These are phyloP conservation scores for Pitta sordida DNA, from an alignment of 2,113 vertebrate genomes.

Conservation along the genomic window DNA sequence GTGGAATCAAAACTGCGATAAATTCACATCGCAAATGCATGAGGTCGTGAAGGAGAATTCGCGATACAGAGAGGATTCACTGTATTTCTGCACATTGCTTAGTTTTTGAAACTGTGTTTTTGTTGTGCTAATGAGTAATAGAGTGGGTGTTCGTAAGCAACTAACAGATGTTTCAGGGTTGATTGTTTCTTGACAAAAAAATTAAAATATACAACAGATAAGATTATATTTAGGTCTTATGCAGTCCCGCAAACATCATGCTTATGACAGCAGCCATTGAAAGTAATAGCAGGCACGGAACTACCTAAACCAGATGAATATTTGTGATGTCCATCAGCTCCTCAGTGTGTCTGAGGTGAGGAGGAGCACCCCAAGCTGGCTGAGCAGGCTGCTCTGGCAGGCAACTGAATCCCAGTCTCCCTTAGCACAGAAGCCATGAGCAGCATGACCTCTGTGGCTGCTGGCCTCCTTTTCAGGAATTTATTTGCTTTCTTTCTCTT, in stretches of 20 bases:
- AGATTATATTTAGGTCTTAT: not conserved
- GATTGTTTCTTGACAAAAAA: not conserved
- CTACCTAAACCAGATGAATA: not conserved
- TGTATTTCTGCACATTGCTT: not conserved
- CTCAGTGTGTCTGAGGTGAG: not conserved
- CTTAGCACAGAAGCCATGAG: not conserved
- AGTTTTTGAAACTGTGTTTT: not conserved
- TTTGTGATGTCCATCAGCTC: not conserved
- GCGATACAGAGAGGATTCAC: too few relatives aligned
- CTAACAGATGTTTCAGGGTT: not conserved
- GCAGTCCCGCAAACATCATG: not conserved
- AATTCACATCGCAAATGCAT: too few relatives aligned
- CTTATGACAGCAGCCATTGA: not conserved
- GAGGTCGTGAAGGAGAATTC: too few relatives aligned
- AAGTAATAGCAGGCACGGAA: rapidly evolving
- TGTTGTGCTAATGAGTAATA: not conserved
- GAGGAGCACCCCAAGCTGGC: not conserved
- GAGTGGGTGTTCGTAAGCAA: not conserved
- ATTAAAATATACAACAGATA: too few relatives aligned
- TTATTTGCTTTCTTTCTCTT: not conserved
- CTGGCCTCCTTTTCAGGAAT: not conserved
- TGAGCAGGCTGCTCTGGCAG: not conserved
- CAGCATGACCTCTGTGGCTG: not conserved
- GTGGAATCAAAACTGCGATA: too few relatives aligned
- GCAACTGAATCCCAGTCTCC: not conserved